A percentile compares a stretch with the other conserved stretches of the same genome.
Evolutionary conservation across 2,113 vertebrate species (phyloP).

Genomic region (Ariopsis seemanni): DNA sequence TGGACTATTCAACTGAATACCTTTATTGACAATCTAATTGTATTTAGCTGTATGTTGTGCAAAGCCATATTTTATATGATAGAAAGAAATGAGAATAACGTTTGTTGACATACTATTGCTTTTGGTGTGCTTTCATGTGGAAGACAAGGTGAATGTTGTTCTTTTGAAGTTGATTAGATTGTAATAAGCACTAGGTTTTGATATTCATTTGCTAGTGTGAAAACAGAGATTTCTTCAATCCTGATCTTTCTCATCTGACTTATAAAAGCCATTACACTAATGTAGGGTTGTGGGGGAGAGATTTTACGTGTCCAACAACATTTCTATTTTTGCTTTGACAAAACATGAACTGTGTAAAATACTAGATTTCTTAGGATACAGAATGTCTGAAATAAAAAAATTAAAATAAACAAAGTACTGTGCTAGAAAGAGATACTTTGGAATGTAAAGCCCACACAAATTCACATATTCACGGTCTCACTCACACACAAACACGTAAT

Average conservation of each 20-base stretch:
- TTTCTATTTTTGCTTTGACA: background rate
- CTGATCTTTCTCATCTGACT: constrained; percentile 19
- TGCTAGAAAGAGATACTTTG: background rate
- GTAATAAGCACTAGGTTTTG: constrained; percentile 18
- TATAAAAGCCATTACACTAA: background rate
- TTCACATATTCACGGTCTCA: constrained; percentile 7
- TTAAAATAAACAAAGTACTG: background rate
- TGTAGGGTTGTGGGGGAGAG: background rate
- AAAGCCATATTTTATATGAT: background rate
- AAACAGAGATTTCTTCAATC: background rate
- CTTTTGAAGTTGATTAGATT: constrained; percentile 21
- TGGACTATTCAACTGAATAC: background rate
- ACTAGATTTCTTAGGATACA: background rate
- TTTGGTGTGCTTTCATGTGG: background rate
- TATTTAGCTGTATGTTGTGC: background rate
- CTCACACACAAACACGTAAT: constrained; percentile 46
- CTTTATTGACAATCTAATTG: background rate
- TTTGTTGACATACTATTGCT: background rate
- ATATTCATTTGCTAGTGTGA: background rate
- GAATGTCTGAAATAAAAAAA: background rate
- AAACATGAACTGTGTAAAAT: background rate
- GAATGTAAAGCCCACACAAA: constrained; percentile 8
- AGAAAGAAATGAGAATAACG: background rate
- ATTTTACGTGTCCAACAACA: background rate
- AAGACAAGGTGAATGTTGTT: background rate